A percentile compares a stretch with the other conserved stretches of the same genome.
These are phyloP conservation scores for Lucifuga dentata DNA, from an alignment of 2,113 vertebrate species.

Conservation along the genomic window DNA sequence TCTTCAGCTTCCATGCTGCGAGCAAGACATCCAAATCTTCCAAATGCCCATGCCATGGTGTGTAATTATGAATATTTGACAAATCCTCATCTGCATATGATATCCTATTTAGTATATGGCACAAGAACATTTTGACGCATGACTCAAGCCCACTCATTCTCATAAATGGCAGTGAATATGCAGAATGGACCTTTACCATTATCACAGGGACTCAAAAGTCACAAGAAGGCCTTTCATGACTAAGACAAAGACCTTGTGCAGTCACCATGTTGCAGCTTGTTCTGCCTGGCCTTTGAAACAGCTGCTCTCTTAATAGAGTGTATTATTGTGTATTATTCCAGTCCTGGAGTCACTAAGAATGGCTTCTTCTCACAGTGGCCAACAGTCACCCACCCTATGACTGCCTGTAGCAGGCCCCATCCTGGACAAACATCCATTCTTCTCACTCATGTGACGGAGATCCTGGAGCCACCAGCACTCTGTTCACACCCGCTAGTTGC, in stretches of 20 bases:
- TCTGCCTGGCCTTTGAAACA: constrained; percentile 74
- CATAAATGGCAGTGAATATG: constrained; percentile 66
- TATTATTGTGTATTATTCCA: constrained; percentile 79
- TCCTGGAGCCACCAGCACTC: constrained; percentile 71
- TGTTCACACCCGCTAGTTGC: constrained; percentile 57
- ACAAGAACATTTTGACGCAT: constrained; percentile 46
- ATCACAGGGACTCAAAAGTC: constrained; percentile 55
- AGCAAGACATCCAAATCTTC: too few species aligned
- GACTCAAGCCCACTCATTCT: constrained; percentile 52
- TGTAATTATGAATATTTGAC: constrained; percentile 50
- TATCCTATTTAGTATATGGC: constrained; percentile 39
- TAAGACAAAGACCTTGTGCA: constrained; percentile 75
- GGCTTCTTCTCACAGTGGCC: constrained; percentile 71
- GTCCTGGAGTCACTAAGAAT: constrained; percentile 68
- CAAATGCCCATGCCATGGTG: constrained; percentile 4
- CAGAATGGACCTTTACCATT: constrained; percentile 67
- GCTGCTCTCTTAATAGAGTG: constrained; percentile 74
- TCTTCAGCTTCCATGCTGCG: constrained; percentile 15
- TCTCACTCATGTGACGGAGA: constrained; percentile 74
- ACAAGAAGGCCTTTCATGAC: constrained; percentile 77
- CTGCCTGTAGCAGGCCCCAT: constrained; percentile 43
- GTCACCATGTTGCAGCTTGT: constrained; percentile 64
- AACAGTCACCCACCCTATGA: constrained; percentile 69
- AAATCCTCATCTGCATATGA: constrained; percentile 39
- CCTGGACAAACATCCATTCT: constrained; percentile 78